Percentiles rank a stretch among this genome's conserved stretches.
Conservation (phyloP, 1,140 invertebrate genomes). For the Aphelinus certus region DNA sequence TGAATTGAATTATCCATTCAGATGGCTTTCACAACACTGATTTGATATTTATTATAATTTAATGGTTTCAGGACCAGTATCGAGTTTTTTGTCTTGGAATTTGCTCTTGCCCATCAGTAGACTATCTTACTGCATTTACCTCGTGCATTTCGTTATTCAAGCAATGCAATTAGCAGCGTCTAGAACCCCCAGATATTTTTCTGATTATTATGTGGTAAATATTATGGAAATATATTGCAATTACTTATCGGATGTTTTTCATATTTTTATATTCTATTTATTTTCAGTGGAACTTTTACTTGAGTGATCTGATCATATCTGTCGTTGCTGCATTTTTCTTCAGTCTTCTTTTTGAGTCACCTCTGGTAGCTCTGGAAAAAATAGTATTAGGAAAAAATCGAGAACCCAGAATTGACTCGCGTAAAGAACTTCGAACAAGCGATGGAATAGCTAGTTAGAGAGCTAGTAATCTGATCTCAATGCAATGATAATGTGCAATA, state of each 20-base stretch:
- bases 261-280: too few relatives aligned
- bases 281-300: conserved; percentile 21
- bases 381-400: conserved; percentile 7
- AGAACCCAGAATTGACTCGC: background rate
- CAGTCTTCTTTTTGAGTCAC: conserved; percentile 34
- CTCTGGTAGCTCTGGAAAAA: conserved; percentile 34
- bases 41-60: background rate
- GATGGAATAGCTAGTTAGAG: too few relatives aligned
- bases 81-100: conserved; percentile 67
- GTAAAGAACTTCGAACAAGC: too few relatives aligned
- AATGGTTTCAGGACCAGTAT: conserved; percentile 62
- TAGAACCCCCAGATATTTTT: conserved; percentile 24
- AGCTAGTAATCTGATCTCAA: too few relatives aligned
- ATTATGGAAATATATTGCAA: too few relatives aligned
- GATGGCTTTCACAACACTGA: background rate
- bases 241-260: too few relatives aligned
- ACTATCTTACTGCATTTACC: conserved; percentile 70
- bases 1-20: background rate
- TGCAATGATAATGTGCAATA: too few relatives aligned
- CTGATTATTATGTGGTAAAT: conserved; percentile 15
- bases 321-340: conserved; percentile 17
- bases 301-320: conserved; percentile 4
- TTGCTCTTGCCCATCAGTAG: conserved; percentile 67
- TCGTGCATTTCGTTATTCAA: conserved; percentile 62
- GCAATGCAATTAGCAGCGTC: conserved; percentile 6